phyloP scores from a whole-genome alignment of 1,140 invertebrate species.

The Lamellibrachia luymesi region DNA sequence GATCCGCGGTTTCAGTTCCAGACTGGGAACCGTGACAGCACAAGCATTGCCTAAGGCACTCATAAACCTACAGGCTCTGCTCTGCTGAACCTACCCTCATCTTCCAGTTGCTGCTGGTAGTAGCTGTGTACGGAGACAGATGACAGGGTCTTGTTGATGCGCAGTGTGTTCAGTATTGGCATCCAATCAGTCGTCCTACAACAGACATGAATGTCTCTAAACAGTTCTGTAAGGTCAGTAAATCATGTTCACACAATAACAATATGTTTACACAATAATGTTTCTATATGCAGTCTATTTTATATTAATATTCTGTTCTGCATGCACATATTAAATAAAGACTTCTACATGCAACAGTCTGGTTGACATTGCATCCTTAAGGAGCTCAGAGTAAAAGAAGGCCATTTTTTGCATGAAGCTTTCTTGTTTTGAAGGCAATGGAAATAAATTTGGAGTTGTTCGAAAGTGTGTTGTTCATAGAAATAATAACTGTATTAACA shows the following conservation, averaged over 20 bases:
- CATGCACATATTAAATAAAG: neutral
- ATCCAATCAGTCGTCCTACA: slow-evolving; percentile 53
- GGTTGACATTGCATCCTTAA: too few species aligned
- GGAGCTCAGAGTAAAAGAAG: too few species aligned
- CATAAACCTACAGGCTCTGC: too few species aligned
- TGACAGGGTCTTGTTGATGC: slow-evolving; percentile 54
- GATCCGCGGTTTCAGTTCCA: too few species aligned
- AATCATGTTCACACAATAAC: neutral
- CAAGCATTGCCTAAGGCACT: too few species aligned
- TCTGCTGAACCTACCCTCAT: slow-evolving; percentile 39
- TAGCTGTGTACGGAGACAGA: slow-evolving; percentile 51
- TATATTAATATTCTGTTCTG: neutral
- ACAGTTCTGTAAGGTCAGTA: neutral
- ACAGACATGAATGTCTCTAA: slow-evolving; percentile 17
- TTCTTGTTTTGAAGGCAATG: too few species aligned
- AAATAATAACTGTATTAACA: too few species aligned
- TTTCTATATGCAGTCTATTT: neutral
- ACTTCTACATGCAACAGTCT: too few species aligned
- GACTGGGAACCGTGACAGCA: too few species aligned
- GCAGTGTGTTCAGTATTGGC: slow-evolving; percentile 52
- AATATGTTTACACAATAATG: neutral
- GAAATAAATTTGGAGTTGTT: too few species aligned
- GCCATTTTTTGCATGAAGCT: too few species aligned
- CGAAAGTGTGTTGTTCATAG: too few species aligned
- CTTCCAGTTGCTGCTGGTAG: slow-evolving; percentile 41